Percentiles rank a stretch among this genome's conserved stretches.
phyloP scores from a whole-genome alignment of 2,113 vertebrate genomes.

The Galemys pyrenaicus region DNA sequence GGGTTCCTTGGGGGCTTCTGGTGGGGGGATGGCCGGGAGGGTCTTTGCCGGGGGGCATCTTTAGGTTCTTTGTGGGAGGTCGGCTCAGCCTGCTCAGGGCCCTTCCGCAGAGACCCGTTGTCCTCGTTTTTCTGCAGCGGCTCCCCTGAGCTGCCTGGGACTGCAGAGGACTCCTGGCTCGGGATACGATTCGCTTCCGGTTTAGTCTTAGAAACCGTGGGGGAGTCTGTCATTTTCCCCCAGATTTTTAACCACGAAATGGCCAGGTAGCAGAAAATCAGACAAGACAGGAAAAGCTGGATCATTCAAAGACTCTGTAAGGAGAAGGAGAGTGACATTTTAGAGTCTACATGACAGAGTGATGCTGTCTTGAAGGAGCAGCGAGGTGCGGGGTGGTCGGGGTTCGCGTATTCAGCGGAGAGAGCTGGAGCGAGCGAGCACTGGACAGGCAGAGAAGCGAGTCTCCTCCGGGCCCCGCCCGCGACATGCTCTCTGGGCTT shows the following conservation, averaged over 20 bases:
- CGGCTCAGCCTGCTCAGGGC: background rate
- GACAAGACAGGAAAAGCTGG: slow-evolving; percentile 44
- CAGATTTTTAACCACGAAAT: slow-evolving; percentile 67
- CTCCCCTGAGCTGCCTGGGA: background rate
- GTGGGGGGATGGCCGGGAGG: background rate
- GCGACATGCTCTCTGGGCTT: fast-evolving
- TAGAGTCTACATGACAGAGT: background rate
- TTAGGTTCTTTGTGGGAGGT: background rate
- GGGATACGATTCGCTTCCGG: fast-evolving
- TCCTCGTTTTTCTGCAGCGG: fast-evolving
- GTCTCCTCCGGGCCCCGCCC: background rate
- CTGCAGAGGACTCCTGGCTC: background rate
- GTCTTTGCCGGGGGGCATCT: background rate
- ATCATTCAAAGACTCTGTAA: slow-evolving; percentile 72
- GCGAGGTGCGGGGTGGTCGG: fast-evolving
- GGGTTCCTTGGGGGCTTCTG: slow-evolving; percentile 6
- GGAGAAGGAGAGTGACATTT: background rate
- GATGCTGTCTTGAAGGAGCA: background rate
- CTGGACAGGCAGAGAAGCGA: background rate
- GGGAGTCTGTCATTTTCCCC: slow-evolving; percentile 59
- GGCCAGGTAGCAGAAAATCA: slow-evolving; percentile 69
- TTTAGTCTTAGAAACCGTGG: background rate
- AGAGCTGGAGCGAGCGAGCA: background rate
- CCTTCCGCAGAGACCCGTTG: background rate
- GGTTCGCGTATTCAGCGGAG: background rate